A percentile compares a stretch with the other conserved stretches of the same genome.
Evolutionary conservation across 1,140 invertebrate species (phyloP).

Genomic region (Bemisia tabaci): DNA sequence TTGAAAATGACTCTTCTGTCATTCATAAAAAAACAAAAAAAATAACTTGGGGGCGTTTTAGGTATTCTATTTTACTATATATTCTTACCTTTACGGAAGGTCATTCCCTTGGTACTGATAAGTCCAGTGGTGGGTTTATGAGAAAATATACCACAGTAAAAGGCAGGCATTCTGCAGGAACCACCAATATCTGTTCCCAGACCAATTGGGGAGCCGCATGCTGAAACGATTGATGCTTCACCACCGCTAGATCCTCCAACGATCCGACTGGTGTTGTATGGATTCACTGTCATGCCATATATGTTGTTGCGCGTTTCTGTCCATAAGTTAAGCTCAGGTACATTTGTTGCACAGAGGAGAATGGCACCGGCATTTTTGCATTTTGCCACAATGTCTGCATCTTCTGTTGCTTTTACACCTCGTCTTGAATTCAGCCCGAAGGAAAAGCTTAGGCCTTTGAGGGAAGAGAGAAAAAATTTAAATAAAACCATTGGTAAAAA

Average conservation of each 20-base stretch:
- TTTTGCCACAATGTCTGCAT: conserved; percentile 59
- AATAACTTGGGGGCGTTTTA: too few species aligned
- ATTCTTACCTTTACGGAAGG: conserved; percentile 41
- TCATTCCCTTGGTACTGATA: conserved; percentile 38
- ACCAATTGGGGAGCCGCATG: conserved; percentile 70
- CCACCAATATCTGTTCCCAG: conserved; percentile 92
- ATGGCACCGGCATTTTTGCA: conserved; percentile 74
- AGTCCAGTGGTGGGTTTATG: conserved; percentile 63
- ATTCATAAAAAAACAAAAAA: too few species aligned
- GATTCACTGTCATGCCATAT: conserved; percentile 84
- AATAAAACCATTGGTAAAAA: too few species aligned
- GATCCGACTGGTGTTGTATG: conserved; percentile 69
- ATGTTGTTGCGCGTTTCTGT: conserved; percentile 80
- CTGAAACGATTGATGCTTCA: conserved; percentile 49
- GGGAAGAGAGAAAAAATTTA: background rate
- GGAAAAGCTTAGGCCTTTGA: conserved; percentile 25
- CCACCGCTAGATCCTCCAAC: conserved; percentile 77
- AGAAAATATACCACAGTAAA: conserved; percentile 89
- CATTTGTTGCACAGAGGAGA: conserved; percentile 78
- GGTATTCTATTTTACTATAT: too few species aligned
- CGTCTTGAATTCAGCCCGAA: conserved; percentile 45
- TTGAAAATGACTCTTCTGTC: too few species aligned
- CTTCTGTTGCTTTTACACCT: conserved; percentile 41
- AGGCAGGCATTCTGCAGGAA: conserved; percentile 84
- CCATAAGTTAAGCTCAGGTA: conserved; percentile 79